phyloP scores from a whole-genome alignment of 1,140 invertebrate genomes.

The Euura saliciscinereae region DNA sequence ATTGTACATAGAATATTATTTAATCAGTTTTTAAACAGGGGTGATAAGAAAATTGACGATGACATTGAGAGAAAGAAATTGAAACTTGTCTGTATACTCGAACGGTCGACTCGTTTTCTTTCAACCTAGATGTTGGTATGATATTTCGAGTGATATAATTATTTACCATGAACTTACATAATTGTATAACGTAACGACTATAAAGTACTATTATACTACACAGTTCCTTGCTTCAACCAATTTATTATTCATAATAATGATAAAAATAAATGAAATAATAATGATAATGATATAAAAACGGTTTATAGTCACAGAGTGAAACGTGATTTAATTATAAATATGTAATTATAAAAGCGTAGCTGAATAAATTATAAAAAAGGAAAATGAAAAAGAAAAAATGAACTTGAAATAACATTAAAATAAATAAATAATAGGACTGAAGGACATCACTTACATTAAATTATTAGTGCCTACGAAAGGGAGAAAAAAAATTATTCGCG shows the following conservation, averaged over 20 bases:
- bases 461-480: constrained; percentile 35
- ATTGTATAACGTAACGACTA: background rate
- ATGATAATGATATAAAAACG: background rate
- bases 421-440: constrained; percentile 46
- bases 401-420: background rate
- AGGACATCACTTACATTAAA: constrained; percentile 44
- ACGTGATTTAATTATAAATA: constrained; percentile 22
- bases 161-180: background rate
- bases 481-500: constrained; percentile 11
- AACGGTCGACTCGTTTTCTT: background rate
- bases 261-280: constrained; percentile 17
- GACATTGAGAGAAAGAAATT: no score
- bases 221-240: constrained; percentile 51
- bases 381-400: background rate
- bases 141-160: background rate
- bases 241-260: constrained; percentile 40
- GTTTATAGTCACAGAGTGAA: constrained; percentile 20
- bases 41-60: no score
- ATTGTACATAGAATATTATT: background rate
- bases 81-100: no score
- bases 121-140: no score
- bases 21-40: no score
- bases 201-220: constrained; percentile 28
- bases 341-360: constrained; percentile 8
- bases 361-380: background rate